These are phyloP conservation scores for Nomia melanderi DNA, from an alignment of 1,140 invertebrate genomes.

Conservation along the genomic window DNA sequence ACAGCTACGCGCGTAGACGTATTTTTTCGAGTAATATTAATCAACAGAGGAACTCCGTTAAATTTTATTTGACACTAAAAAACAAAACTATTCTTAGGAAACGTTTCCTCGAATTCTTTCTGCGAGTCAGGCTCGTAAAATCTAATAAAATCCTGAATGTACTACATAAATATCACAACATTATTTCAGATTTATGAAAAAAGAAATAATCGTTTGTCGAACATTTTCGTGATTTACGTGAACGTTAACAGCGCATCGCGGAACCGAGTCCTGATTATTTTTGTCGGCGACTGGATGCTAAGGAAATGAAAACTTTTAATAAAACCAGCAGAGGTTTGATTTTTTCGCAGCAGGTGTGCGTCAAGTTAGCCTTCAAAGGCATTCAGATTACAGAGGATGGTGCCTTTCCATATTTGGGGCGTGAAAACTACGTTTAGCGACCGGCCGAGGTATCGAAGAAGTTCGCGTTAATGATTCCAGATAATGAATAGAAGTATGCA, in stretches of 20 bases:
- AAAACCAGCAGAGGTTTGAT: conserved; percentile 7
- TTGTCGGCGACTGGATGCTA: background rate
- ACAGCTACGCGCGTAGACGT: too few relatives aligned
- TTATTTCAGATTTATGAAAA: too few relatives aligned
- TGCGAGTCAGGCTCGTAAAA: too few relatives aligned
- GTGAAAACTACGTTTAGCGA: conserved; percentile 38
- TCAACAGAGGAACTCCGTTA: too few relatives aligned
- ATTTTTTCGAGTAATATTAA: too few relatives aligned
- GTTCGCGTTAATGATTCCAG: conserved; percentile 34
- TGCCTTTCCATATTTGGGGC: conserved; percentile 40
- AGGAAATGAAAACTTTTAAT: background rate
- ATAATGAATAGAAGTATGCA: conserved; percentile 35
- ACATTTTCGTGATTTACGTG: background rate
- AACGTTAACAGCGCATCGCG: background rate
- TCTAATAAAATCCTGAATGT: too few relatives aligned
- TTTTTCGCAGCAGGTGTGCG: background rate
- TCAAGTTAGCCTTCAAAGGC: conserved; percentile 18
- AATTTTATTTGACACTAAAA: too few relatives aligned
- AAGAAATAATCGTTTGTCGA: too few relatives aligned
- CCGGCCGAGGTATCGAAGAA: conserved; percentile 33
- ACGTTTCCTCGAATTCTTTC: too few relatives aligned
- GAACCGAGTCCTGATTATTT: background rate
- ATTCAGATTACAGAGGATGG: conserved; percentile 26
- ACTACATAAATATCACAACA: too few relatives aligned
- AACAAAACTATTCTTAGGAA: too few relatives aligned